These are phyloP conservation scores for Hydra vulgaris DNA, from an alignment of 30 jellyfish, hydroid and myxozoan species.

Conservation along the genomic window DNA sequence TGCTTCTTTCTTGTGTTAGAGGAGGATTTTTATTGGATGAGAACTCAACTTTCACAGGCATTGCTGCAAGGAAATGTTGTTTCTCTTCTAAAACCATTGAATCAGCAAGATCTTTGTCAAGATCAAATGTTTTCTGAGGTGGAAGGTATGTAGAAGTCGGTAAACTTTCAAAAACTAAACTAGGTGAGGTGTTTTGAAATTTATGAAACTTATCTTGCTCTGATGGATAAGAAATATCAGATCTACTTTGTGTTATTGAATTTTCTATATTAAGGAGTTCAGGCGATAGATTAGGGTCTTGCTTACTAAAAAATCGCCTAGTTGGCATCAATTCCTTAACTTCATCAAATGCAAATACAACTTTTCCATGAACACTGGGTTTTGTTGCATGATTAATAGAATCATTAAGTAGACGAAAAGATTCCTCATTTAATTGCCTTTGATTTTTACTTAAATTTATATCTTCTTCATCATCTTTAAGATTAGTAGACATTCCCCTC, in stretches of 20 bases:
- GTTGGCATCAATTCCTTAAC: slow-evolving; percentile 66
- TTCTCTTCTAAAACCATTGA: slow-evolving; percentile 23
- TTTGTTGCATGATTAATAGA: slow-evolving; percentile 4
- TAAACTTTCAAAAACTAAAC: neutral
- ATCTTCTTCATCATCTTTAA: neutral
- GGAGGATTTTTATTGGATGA: neutral
- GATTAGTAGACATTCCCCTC: neutral
- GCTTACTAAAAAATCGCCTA: neutral
- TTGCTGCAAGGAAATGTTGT: neutral
- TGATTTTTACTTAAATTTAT: neutral
- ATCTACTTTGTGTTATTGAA: neutral
- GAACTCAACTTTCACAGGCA: neutral
- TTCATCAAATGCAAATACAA: slow-evolving; percentile 80
- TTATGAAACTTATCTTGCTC: neutral
- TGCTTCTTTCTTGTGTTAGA: slow-evolving; percentile 7
- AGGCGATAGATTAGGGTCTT: neutral
- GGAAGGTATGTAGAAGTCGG: neutral
- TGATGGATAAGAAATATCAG: neutral
- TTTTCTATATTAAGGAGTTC: neutral
- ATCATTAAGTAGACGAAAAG: neutral
- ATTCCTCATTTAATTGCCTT: neutral
- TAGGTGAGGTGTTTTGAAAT: neutral
- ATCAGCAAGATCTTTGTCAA: slow-evolving; percentile 28
- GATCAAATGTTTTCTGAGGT: neutral
- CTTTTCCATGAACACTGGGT: slow-evolving; percentile 25